Base-by-base conservation (phyloP, 2,888 invertebrate species). In the Drosophila ezoana region DNA sequence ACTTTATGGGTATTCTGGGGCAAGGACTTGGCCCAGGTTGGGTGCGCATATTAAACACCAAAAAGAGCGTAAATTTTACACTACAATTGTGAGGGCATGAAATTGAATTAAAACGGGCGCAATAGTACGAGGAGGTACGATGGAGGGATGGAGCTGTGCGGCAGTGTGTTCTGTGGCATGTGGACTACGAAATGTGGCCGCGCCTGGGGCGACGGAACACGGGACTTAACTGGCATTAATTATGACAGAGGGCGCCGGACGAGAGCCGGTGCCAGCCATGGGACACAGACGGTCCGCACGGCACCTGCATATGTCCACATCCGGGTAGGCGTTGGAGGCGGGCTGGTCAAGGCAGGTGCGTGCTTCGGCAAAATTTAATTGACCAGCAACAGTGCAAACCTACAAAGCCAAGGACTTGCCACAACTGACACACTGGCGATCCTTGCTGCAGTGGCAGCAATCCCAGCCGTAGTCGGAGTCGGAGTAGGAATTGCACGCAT, bases 191-290 rank as follows among this genome's bases (percentile, higher is more conserved):
- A 79, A 74, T 64, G 74, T 72, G 71, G 59, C 66, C 79, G 66
- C 78, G 78, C 77, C 85, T 76, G 78, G 65, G 79, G 81, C 79
- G 73, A 69, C 69, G 75, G 72, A 81, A 80, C 81, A 76, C 75
- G 70, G 75, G 81, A 78, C 86, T 89, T 89, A 87, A 87, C 79
- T 79, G 78, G 82, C 84, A 86, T 89, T 88, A 89, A 87, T 89
- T 84, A 89, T 89, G 87, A 79, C 72, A 51, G 74, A 73, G 65
- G 65, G 54, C 20, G 70, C 57, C 52, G 68, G 57, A 57, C 56
- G 44, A 58, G 43, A 52, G 43, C 48, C 32, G 45, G 59, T 40
- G 44, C 43, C 54, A 60, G 67, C 69, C 59, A 61, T 69, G 75
- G 75, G 69, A 76, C 66, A 69, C 77, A 69, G 81, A 69, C 66